These are phyloP conservation scores for Tenthredo scrophulariae DNA, from an alignment of 2,888 invertebrate genomes.

Conservation along the genomic window DNA sequence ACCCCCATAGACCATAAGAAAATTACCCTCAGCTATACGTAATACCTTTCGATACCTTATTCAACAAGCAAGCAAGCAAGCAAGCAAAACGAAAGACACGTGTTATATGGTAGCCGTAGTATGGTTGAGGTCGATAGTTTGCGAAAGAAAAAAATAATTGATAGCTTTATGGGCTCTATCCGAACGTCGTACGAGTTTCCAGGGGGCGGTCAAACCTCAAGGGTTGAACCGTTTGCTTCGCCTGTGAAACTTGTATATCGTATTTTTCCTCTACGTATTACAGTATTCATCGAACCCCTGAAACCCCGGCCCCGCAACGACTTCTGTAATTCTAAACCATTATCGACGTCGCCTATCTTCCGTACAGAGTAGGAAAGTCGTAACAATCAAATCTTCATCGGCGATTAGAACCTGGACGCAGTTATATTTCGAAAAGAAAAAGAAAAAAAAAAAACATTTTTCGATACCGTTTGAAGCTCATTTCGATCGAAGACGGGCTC, in stretches of 20 bases:
- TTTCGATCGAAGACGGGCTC: constrained; percentile 5
- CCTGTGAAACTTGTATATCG: neutral
- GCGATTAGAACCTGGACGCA: too few relatives aligned
- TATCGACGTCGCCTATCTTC: neutral
- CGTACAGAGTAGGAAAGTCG: neutral
- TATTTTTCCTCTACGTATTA: neutral
- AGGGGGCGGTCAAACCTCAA: constrained; percentile 18
- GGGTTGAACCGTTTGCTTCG: neutral
- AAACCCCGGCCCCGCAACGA: neutral
- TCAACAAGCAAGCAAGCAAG: constrained; percentile 59
- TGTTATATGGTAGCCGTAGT: neutral
- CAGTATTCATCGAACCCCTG: neutral
- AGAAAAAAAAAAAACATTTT: neutral
- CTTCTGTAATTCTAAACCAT: neutral
- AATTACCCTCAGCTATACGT: constrained; percentile 64
- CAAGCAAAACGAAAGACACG: constrained; percentile 39
- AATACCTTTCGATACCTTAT: constrained; percentile 68
- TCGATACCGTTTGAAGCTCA: neutral
- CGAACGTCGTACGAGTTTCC: constrained; percentile 11
- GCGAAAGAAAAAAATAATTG: constrained; percentile 58
- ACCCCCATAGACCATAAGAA: constrained; percentile 69
- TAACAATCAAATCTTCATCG: too few relatives aligned
- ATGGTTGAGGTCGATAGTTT: constrained; percentile 56
- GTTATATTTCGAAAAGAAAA: neutral
- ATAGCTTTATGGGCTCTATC: constrained; percentile 44